Conservation (phyloP, 2,888 invertebrate species). For the Lycophotia porphyrea region DNA sequence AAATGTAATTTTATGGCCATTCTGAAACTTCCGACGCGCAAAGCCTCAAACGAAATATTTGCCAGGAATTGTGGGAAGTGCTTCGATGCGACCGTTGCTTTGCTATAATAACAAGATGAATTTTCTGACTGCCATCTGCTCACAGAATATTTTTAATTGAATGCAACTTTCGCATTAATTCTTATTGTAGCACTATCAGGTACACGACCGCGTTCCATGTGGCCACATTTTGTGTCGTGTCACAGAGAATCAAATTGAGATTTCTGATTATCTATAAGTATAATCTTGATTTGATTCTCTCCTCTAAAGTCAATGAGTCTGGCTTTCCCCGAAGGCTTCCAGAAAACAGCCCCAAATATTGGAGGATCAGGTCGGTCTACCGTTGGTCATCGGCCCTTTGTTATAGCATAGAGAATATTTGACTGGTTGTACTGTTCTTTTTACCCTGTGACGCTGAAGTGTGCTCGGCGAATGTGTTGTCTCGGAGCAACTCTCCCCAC, state of each 20-base stretch:
- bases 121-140: not conserved
- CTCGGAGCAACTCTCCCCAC: slow-evolving; percentile 25
- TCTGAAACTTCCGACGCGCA: not conserved
- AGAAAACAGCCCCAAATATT: not conserved
- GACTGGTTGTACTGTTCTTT: slow-evolving; percentile 1
- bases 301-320: not conserved
- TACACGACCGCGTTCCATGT: not conserved
- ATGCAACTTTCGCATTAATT: not conserved
- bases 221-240: not conserved
- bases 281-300: not conserved
- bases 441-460: slow-evolving; percentile 21
- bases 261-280: too few species aligned
- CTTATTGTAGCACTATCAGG: not conserved
- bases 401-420: not conserved
- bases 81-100: not conserved
- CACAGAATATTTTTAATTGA: not conserved
- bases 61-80: not conserved
- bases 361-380: not conserved
- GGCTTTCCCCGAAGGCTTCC: not conserved
- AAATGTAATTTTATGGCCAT: slow-evolving; percentile 10
- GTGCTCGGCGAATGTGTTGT: slow-evolving; percentile 31
- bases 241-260: too few species aligned
- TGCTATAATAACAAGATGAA: not conserved
- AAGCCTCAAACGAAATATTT: not conserved
- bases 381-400: not conserved